These are phyloP conservation scores for Araneus ventricosus DNA, from an alignment of 1,140 invertebrate species.

Conservation along the genomic window DNA sequence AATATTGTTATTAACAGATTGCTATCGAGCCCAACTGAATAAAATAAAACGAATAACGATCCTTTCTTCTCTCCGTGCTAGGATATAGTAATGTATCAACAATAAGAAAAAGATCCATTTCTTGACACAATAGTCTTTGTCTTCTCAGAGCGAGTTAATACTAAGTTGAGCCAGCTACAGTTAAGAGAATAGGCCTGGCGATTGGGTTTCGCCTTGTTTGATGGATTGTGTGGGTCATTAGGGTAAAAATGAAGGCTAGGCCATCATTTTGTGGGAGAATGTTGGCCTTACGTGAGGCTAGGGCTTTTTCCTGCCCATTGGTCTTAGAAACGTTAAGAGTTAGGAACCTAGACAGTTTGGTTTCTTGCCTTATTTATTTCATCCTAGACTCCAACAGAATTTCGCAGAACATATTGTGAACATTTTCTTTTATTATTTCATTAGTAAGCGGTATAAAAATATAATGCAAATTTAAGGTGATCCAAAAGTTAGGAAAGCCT, in stretches of 20 bases:
- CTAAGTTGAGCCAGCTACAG: not conserved
- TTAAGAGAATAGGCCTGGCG: not conserved
- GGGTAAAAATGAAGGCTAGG: slow-evolving; percentile 21
- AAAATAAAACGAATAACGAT: not conserved
- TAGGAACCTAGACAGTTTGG: not conserved
- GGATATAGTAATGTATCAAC: not conserved
- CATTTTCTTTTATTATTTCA: not conserved
- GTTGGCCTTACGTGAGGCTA: not conserved
- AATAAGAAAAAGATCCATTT: not conserved
- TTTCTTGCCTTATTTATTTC: not conserved
- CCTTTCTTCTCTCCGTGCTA: not conserved
- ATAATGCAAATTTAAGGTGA: too few species aligned
- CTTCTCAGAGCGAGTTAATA: not conserved
- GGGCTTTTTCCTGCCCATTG: not conserved
- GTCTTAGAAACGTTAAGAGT: not conserved
- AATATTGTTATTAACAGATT: too few species aligned
- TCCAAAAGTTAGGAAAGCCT: too few species aligned
- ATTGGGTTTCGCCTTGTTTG: slow-evolving; percentile 19
- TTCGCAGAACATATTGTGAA: not conserved
- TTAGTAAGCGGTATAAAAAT: too few species aligned
- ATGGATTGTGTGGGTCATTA: slow-evolving; percentile 31
- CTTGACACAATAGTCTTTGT: not conserved
- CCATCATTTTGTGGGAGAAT: slow-evolving; percentile 16
- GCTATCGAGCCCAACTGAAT: too few species aligned
- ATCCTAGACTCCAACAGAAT: not conserved